Conservation (phyloP, 1,140 invertebrate genomes). For the Agrilus planipennis region DNA sequence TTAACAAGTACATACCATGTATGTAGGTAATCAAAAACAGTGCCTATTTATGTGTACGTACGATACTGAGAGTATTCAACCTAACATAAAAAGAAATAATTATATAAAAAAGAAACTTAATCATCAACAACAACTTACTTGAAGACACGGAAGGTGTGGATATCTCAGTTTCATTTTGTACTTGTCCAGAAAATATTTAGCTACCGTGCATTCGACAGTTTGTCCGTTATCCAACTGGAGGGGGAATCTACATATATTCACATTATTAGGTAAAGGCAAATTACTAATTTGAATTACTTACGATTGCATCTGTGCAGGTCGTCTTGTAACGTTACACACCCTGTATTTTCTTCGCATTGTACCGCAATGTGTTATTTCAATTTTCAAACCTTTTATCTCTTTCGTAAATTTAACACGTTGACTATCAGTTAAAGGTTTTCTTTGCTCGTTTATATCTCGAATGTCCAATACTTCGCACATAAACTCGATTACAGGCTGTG, state of each 20-base stretch:
- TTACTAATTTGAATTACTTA: slow-evolving; percentile 43
- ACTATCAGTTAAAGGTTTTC: slow-evolving; percentile 95
- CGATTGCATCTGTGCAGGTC: slow-evolving; percentile 99
- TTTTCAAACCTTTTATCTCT: slow-evolving; percentile 99
- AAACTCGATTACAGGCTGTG: slow-evolving; percentile 99
- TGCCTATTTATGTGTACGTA: slow-evolving; percentile 71
- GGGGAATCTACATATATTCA: slow-evolving; percentile 74
- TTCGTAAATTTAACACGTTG: slow-evolving; percentile 99
- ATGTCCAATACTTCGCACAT: slow-evolving; percentile 99
- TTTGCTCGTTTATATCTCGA: slow-evolving; percentile 87
- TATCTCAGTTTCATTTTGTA: slow-evolving; percentile 97
- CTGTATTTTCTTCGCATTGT: slow-evolving; percentile 95
- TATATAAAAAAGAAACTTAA: neutral
- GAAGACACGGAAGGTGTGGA: slow-evolving; percentile 96
- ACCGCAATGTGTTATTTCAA: slow-evolving; percentile 99
- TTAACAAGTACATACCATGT: no score
- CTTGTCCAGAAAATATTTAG: slow-evolving; percentile 99
- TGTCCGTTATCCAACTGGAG: slow-evolving; percentile 97
- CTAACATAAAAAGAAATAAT: slow-evolving; percentile 4
- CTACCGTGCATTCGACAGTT: slow-evolving; percentile 99
- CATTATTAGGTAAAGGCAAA: slow-evolving; percentile 4
- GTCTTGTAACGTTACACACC: slow-evolving; percentile 96
- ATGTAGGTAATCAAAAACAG: neutral
- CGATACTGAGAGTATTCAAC: slow-evolving; percentile 99
- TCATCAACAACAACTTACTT: slow-evolving; percentile 46